phyloP scores from a whole-genome alignment of 2,797 vertebrate species.

The Sebastes itinus region DNA sequence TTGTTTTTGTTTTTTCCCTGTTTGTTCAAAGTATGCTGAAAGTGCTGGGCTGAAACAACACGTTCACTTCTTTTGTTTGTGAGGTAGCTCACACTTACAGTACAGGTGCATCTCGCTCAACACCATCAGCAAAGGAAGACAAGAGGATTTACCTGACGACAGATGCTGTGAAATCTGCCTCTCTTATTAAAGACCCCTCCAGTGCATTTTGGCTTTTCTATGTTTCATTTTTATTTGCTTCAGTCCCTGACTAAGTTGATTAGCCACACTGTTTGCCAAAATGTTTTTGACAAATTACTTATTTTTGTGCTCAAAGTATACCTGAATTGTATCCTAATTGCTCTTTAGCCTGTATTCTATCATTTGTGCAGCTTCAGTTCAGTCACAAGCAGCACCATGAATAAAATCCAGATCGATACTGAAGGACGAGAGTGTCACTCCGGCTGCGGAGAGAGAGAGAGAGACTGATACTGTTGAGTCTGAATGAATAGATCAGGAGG shows the following conservation, averaged over 20 bases:
- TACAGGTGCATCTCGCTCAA: neutral
- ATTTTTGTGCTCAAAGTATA: neutral
- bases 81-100: neutral
- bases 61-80: neutral
- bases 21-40: neutral
- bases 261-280: too few species aligned
- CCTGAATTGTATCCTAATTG: neutral
- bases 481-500: constrained; percentile 29
- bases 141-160: neutral
- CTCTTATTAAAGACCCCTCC: too few species aligned
- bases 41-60: neutral
- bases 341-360: neutral
- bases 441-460: neutral
- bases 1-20: neutral
- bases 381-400: neutral
- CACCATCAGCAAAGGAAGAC: too few species aligned
- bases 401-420: constrained; percentile 37
- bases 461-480: constrained; percentile 4
- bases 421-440: neutral
- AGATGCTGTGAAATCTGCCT: neutral
- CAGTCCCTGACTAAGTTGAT: too few species aligned
- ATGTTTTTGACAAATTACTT: too few species aligned
- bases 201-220: too few species aligned
- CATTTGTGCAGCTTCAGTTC: neutral
- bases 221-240: too few species aligned